phyloP scores from a whole-genome alignment of 92 coral and sea anemone genomes.

The Porites cylindrica region DNA sequence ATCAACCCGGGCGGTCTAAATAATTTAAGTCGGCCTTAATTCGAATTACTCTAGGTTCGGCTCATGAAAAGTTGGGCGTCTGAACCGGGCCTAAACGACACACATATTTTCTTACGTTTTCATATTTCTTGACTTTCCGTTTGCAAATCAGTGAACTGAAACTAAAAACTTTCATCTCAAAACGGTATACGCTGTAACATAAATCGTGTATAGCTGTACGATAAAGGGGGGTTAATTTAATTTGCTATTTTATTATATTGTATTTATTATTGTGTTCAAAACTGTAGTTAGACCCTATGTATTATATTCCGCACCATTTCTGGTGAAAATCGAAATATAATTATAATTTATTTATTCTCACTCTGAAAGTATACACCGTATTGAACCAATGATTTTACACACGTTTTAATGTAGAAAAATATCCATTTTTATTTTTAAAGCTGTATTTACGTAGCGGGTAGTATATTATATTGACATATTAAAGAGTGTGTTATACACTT shows the following conservation, averaged over 20 bases:
- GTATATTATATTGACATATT: slow-evolving; percentile 1
- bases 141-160: neutral
- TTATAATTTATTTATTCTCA: too few species aligned
- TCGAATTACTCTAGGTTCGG: too few species aligned
- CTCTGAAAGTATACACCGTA: neutral
- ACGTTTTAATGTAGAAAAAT: neutral
- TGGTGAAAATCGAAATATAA: neutral
- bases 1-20: too few species aligned
- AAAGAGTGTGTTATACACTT: neutral
- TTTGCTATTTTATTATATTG: neutral
- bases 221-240: neutral
- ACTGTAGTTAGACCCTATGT: neutral
- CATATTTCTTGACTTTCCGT: neutral
- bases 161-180: neutral
- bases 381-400: neutral
- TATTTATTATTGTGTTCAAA: neutral
- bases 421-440: neutral
- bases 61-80: too few species aligned
- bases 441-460: neutral
- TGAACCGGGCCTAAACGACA: too few species aligned
- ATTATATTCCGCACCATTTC: neutral
- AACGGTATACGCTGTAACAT: slow-evolving; percentile 1
- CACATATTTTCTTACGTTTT: neutral
- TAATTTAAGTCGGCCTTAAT: too few species aligned
- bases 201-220: neutral